These are phyloP conservation scores for Patiria miniata DNA, from an alignment of 35 echinoderm and acorn worm species.

Conservation along the genomic window DNA sequence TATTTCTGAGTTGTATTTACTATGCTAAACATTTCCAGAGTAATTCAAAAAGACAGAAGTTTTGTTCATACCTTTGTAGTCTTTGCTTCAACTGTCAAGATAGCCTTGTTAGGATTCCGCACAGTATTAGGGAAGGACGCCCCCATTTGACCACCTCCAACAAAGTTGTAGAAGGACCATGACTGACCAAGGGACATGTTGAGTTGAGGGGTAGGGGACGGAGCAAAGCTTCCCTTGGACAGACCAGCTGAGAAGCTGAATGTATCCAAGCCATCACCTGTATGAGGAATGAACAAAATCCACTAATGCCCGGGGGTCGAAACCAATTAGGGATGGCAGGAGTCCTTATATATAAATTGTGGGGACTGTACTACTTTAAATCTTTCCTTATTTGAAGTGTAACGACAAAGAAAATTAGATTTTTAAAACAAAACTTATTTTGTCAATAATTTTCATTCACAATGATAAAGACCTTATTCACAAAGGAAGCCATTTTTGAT, in stretches of 20 bases:
- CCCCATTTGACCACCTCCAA: conserved; percentile 82
- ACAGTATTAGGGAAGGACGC: conserved; percentile 82
- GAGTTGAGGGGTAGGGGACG: conserved; percentile 45
- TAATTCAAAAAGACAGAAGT: too few relatives aligned
- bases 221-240: conserved; percentile 76
- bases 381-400: background rate
- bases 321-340: background rate
- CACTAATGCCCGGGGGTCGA: background rate
- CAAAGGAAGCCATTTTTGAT: too few relatives aligned
- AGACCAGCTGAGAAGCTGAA: conserved; percentile 88
- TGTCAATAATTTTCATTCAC: too few relatives aligned
- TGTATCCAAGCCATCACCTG: conserved; percentile 93
- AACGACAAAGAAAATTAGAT: too few relatives aligned
- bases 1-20: too few relatives aligned
- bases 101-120: conserved; percentile 96
- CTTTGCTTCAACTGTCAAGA: conserved; percentile 88
- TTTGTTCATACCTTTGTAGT: conserved; percentile 84
- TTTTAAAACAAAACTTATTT: too few relatives aligned
- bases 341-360: background rate
- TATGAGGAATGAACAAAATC: background rate
- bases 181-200: conserved; percentile 83
- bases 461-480: too few relatives aligned
- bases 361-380: background rate
- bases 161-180: conserved; percentile 98
- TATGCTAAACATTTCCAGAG: too few relatives aligned